A percentile compares a stretch with the other conserved stretches of the same genome.
Evolutionary conservation across 2,797 vertebrate genomes (phyloP).

Genomic region (Sebastes trivittatus): DNA sequence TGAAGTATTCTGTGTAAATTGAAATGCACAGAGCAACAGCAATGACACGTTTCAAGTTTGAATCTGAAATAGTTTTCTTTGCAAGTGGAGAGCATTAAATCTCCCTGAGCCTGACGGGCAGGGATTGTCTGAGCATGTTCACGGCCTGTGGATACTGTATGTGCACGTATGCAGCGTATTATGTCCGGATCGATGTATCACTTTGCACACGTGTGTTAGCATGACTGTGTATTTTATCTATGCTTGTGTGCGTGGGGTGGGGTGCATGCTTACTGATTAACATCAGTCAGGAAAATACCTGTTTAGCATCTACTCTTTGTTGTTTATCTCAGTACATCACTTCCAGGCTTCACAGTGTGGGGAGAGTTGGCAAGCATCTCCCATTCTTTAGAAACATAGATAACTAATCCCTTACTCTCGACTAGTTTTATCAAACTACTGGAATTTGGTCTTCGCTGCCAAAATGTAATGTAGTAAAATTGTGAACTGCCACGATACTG

Average conservation of each 20-base stretch:
- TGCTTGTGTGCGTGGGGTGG: neutral
- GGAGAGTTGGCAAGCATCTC: neutral
- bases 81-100: neutral
- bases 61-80: conserved; percentile 10
- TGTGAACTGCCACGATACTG: neutral
- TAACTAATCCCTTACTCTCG: neutral
- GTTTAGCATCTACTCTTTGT: conserved; percentile 15
- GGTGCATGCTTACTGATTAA: neutral
- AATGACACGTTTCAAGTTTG: neutral
- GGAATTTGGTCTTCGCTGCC: neutral
- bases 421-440: neutral
- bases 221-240: neutral
- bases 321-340: neutral
- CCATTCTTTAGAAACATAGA: neutral
- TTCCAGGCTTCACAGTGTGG: neutral
- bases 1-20: neutral
- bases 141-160: neutral
- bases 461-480: neutral
- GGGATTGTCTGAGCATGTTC: conserved; percentile 34
- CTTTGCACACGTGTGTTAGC: neutral
- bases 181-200: neutral
- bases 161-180: neutral
- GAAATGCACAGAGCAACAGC: neutral
- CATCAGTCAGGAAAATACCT: conserved; percentile 10
- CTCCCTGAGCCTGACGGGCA: neutral